Evolutionary conservation across 2,888 invertebrate genomes (phyloP), one percentile per base, ranked within the genome.

Genomic region (Polia nebulosa): DNA sequence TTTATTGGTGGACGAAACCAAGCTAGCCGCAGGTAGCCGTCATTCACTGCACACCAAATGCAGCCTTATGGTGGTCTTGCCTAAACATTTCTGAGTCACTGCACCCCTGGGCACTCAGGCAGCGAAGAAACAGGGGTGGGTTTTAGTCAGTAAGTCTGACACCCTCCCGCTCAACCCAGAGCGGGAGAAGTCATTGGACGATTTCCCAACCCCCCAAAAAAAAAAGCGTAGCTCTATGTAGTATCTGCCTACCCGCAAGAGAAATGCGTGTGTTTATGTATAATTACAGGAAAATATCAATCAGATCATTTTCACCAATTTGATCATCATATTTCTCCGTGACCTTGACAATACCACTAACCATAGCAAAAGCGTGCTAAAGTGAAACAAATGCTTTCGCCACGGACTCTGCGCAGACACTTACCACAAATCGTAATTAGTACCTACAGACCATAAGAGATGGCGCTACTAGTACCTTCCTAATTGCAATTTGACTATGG

Each of bases 301-400:
- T 13, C 34, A 27, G 9, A 34, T 51, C n/a, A 27, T 27, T 62
- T 20, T 25, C 55, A 60, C 20, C 25, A 44, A 63, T 11, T 73
- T n/a, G 27, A 32, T 41, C 32, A 52, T 22, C n/a, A 29, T 36
- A 27, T 34, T 52, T 17, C 20, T 8, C n/a, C 20, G 13, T 60
- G 83, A 85, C 89, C 90, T 89, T 89, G 86, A 60, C 55, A 64
- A 41, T 57, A 49, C 45, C 55, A n/a, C 52, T 55, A 63, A 56
- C 78, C 81, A 76, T 79, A 76, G 17, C 83, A 49, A 86, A 78
- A 69, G 22, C 45, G 41, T 15, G 36, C 22, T 58, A 47, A 87
- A 77, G 80, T 81, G 88, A 78, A 72, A 78, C 90, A 70, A 90
- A 91, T 90, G 84, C 84, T 83, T 91, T 90, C 81, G 90, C 68